phyloP scores from a whole-genome alignment of 2,113 vertebrate species.

The crab-eating macaque (Macaca fascicularis) region DNA sequence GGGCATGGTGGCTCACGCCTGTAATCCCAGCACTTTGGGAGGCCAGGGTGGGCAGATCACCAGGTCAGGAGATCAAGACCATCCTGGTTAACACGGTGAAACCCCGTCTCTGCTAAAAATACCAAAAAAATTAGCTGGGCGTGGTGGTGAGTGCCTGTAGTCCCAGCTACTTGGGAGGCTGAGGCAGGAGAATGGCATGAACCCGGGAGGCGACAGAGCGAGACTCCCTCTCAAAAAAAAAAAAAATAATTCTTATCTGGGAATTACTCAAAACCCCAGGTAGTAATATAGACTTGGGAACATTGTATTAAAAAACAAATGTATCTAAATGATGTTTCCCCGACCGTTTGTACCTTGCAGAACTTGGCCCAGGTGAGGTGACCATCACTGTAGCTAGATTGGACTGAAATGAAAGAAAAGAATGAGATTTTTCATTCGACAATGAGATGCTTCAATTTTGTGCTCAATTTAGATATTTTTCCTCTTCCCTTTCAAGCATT shows the following conservation, averaged over 20 bases:
- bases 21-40: too few relatives aligned
- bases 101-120: too few relatives aligned
- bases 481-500: neutral
- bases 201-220: too few relatives aligned
- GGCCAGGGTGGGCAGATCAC: too few relatives aligned
- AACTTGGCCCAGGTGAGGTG: slow-evolving; percentile 97
- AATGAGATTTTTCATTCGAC: neutral
- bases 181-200: too few relatives aligned
- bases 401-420: slow-evolving; percentile 84
- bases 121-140: too few relatives aligned
- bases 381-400: slow-evolving; percentile 88
- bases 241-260: neutral
- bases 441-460: neutral
- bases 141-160: too few relatives aligned
- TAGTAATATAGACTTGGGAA: neutral
- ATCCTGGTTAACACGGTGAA: too few relatives aligned
- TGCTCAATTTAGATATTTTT: neutral
- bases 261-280: neutral
- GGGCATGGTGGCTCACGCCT: too few relatives aligned
- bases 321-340: neutral
- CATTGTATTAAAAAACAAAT: neutral
- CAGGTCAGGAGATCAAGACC: too few relatives aligned
- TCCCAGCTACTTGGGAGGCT: too few relatives aligned
- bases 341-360: slow-evolving; percentile 88
- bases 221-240: too few relatives aligned